Evolutionary conservation across 2,888 invertebrate genomes (phyloP), one percentile per base, ranked within the genome.

Genomic region (Parascotia fuliginaria): DNA sequence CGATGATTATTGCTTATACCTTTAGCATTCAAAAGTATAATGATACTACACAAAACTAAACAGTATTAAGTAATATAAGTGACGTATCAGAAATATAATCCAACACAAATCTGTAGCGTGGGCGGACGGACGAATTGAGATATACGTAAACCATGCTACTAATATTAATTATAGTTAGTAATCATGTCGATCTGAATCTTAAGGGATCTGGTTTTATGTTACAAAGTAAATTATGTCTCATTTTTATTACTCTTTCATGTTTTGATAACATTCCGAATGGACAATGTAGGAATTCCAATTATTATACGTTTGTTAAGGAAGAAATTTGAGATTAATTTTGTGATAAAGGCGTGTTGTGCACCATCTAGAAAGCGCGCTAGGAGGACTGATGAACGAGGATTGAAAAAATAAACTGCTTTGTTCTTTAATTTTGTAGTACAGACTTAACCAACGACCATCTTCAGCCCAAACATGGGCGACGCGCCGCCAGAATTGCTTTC

Each of bases 151-250:
- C 55, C 51, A 63, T 48, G 40, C 51, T 39, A 48, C 55, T 61
- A 67, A 68, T 63, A 67, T 67, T 68, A 68, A 67, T 67, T 68
- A 67, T 42, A 38, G 28, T 22, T 37, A 47, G 52, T 65, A 65
- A 65, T 68, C 69, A 63, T 46, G 43, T 36, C 45, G 38, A 60
- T 68, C 57, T 49, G 55, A 55, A 53, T 60, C 65, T 57, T 48
- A 49, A 33, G 22, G 33, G 28, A 38, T 29, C 42, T 37, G 60
- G 63, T 68, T 57, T 67, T 60, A 60, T 53, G 52, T 67, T 68
- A 65, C 63, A 33, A 22, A 48, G 16, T 58, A 51, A 39, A 54
- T 55, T 56, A 54, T 60, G 53, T 53, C 54, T 50, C 60, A 39
- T 54, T 60, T 66, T 68, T 67, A 68, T 65, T 58, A 49, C 57